Conservation (phyloP, 2,888 invertebrate genomes). For the Sarcophaga subvicina region DNA sequence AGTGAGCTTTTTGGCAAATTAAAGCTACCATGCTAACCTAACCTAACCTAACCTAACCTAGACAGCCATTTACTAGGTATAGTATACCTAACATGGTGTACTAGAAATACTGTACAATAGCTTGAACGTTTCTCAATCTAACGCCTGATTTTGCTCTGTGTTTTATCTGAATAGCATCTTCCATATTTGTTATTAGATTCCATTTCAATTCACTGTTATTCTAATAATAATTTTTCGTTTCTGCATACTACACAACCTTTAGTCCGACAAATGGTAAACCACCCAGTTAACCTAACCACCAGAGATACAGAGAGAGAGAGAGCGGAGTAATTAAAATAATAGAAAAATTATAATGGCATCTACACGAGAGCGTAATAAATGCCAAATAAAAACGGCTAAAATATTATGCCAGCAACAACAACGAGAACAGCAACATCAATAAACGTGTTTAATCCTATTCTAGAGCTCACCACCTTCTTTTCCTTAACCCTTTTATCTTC, state of each 20-base stretch:
- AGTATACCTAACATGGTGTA: no score
- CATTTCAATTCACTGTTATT: conserved; percentile 22
- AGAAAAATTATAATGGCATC: conserved; percentile 69
- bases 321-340: conserved; percentile 71
- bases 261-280: background rate
- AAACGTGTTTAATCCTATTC: conserved; percentile 67
- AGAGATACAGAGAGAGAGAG: background rate
- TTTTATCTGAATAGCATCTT: conserved; percentile 6
- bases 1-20: no score
- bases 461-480: conserved; percentile 16
- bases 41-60: no score
- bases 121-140: no score
- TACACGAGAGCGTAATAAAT: conserved; percentile 78
- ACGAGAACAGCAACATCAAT: conserved; percentile 32
- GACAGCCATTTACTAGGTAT: no score
- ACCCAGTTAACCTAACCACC: background rate
- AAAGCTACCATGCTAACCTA: no score
- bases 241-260: background rate
- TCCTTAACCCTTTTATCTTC: conserved; percentile 39
- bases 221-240: conserved; percentile 23
- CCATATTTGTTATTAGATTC: conserved; percentile 38
- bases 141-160: conserved; percentile 20
- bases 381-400: conserved; percentile 77
- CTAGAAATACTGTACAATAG: no score
- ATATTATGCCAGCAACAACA: conserved; percentile 70